Evolutionary conservation across 2,797 vertebrate genomes (phyloP).

Genomic region (Macrochelys suwanniensis): DNA sequence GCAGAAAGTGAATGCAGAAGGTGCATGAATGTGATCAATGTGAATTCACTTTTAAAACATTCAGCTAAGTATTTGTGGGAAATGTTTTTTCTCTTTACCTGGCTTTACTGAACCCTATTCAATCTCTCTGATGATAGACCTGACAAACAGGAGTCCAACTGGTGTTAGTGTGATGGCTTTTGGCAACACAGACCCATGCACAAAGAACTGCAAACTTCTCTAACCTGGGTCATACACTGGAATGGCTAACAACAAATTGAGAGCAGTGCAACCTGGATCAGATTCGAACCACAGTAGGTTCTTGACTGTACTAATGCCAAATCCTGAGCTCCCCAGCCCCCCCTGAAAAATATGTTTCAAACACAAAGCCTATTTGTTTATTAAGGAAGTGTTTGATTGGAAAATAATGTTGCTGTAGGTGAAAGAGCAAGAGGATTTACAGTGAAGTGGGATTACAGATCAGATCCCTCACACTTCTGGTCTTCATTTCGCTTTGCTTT

Average conservation of each 20-base stretch:
- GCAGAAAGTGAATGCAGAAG: neutral
- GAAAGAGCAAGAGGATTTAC: constrained; percentile 49
- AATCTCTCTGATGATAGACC: neutral
- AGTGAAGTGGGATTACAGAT: constrained; percentile 46
- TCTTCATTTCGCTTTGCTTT: constrained; percentile 42
- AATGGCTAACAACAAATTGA: constrained; percentile 13
- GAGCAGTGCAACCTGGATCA: constrained; percentile 18
- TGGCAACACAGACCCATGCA: neutral
- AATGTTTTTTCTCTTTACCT: neutral
- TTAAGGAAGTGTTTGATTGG: constrained; percentile 65
- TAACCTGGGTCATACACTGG: neutral
- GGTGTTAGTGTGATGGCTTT: neutral
- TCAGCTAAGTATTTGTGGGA: neutral
- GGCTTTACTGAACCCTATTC: neutral
- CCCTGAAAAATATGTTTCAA: constrained; percentile 43
- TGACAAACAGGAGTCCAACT: neutral
- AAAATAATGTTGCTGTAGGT: constrained; percentile 10
- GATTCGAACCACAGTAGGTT: constrained; percentile 38
- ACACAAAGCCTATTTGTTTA: constrained; percentile 68
- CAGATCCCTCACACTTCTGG: neutral
- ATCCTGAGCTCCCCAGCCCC: constrained; percentile 12
- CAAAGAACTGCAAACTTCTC: neutral
- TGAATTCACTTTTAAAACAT: neutral
- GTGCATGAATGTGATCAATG: neutral
- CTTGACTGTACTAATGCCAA: constrained; percentile 36